Evolutionary conservation across 2,888 invertebrate genomes (phyloP).

Genomic region (Auanema freiburgensis): DNA sequence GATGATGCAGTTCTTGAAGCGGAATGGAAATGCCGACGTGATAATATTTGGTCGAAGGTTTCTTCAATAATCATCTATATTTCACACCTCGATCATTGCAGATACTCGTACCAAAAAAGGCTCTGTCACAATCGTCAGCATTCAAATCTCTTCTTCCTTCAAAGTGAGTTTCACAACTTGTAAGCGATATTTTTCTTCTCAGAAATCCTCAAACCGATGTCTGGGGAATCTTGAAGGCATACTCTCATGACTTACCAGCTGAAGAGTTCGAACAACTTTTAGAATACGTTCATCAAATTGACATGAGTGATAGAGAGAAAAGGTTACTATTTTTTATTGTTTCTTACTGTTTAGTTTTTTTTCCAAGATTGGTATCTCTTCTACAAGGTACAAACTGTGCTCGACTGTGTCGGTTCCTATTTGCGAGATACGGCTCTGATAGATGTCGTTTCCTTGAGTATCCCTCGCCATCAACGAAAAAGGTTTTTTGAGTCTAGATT

Average conservation of each 20-base stretch:
- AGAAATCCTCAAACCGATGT: no score
- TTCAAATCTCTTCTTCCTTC: no score
- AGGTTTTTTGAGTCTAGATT: no score
- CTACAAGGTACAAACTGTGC: slow-evolving; percentile 17
- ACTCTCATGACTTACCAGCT: background rate
- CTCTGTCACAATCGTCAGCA: no score
- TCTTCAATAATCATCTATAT: no score
- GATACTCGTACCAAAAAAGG: no score
- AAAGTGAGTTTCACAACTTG: no score
- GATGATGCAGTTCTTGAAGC: slow-evolving; percentile 26
- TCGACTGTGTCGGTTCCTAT: slow-evolving; percentile 21
- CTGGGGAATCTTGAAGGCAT: no score
- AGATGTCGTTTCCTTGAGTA: slow-evolving; percentile 32
- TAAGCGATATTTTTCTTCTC: no score
- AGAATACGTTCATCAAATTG: background rate
- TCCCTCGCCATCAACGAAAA: background rate
- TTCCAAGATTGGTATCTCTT: slow-evolving; percentile 11
- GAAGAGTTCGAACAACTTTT: slow-evolving; percentile 1
- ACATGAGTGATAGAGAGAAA: slow-evolving; percentile 12
- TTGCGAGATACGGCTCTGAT: slow-evolving; percentile 17
- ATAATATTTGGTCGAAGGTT: slow-evolving; percentile 25
- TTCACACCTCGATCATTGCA: no score
- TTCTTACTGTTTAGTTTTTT: background rate
- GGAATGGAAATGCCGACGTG: slow-evolving; percentile 31
- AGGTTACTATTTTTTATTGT: slow-evolving; percentile 3